These are phyloP conservation scores for Phrynocephalus vlangalii DNA, from an alignment of 2,797 vertebrate genomes.

Conservation along the genomic window DNA sequence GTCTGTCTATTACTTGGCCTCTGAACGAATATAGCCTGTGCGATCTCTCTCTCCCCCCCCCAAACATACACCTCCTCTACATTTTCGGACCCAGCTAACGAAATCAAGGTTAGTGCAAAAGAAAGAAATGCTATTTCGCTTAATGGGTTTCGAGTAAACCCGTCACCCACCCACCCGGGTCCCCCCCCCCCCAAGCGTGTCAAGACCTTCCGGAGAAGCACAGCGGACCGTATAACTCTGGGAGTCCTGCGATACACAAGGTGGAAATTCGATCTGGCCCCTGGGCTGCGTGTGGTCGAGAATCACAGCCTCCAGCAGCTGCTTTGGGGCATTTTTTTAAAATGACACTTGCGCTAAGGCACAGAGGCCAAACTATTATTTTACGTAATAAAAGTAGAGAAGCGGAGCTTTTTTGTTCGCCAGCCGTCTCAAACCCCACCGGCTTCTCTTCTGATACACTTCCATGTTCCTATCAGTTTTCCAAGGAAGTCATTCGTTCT, in stretches of 20 bases:
- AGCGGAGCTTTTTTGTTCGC: conserved; percentile 45
- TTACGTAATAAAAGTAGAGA: conserved; percentile 67
- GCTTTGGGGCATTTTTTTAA: conserved; percentile 64
- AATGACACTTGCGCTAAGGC: conserved; percentile 69
- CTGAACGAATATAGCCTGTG: too few relatives aligned
- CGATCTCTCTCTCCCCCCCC: background rate
- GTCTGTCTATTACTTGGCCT: background rate
- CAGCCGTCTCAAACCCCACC: background rate
- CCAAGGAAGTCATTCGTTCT: background rate
- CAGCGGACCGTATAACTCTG: conserved; percentile 40
- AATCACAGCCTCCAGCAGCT: conserved; percentile 67
- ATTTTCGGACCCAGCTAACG: background rate
- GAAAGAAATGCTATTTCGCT: background rate
- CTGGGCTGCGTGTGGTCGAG: conserved; percentile 74
- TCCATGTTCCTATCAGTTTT: conserved; percentile 27
- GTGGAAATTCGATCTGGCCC: conserved; percentile 67
- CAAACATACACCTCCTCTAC: too few relatives aligned
- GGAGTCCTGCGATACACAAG: conserved; percentile 60
- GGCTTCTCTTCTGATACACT: conserved; percentile 21
- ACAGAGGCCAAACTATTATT: conserved; percentile 70
- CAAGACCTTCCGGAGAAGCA: conserved; percentile 49
- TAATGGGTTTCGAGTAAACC: background rate
- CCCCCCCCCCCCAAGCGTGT: background rate
- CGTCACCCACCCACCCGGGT: background rate
- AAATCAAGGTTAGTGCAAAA: background rate